These are phyloP conservation scores for Scarus forsteni DNA, from an alignment of 2,797 vertebrate species.

Conservation along the genomic window DNA sequence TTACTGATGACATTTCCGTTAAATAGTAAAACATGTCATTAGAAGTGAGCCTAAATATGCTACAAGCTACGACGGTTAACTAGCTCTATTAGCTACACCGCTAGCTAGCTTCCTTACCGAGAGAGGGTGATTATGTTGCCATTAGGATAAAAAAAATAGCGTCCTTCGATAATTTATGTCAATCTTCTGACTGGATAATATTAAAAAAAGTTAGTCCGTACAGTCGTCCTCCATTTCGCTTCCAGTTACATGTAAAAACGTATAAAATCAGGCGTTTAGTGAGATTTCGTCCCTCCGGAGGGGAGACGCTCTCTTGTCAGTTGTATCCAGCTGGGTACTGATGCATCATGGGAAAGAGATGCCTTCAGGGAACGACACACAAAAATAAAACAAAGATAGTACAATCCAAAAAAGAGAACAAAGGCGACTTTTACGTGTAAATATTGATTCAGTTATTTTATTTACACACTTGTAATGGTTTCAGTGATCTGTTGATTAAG, in stretches of 20 bases:
- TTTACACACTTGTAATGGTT: no score
- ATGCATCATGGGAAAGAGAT: conserved; percentile 70
- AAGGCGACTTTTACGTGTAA: neutral
- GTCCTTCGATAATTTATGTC: neutral
- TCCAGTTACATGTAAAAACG: fast-evolving
- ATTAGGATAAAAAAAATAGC: neutral
- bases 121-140: conserved; percentile 41
- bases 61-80: neutral
- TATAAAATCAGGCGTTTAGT: fast-evolving
- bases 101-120: conserved; percentile 60
- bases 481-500: neutral
- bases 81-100: neutral
- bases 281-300: neutral
- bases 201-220: neutral
- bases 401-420: neutral
- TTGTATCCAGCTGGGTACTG: neutral
- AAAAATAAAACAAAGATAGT: neutral
- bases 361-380: neutral
- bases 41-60: neutral
- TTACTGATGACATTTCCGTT: fast-evolving
- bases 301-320: neutral
- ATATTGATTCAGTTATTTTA: no score
- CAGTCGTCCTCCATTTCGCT: conserved; percentile 32
- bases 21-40: neutral
- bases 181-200: neutral